phyloP scores from a whole-genome alignment of 2,797 vertebrate genomes.

The Tapirus indicus region DNA sequence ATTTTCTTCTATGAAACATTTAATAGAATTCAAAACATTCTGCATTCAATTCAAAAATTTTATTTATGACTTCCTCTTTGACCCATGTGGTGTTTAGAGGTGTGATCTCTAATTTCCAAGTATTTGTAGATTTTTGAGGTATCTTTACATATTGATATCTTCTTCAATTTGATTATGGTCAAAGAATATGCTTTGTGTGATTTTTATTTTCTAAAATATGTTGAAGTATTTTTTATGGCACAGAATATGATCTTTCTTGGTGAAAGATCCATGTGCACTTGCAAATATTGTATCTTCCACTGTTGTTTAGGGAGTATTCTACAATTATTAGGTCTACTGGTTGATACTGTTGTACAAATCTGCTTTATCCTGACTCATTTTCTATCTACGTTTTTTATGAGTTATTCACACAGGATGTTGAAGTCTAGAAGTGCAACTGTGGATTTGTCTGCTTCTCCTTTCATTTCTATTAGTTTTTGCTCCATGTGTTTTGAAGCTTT shows the following conservation, averaged over 20 bases:
- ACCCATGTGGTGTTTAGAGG: neutral
- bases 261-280: neutral
- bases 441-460: neutral
- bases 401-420: neutral
- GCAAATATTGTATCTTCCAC: neutral
- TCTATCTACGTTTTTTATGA: neutral
- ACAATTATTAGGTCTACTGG: neutral
- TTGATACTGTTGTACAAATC: neutral
- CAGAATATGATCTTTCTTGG: neutral
- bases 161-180: neutral
- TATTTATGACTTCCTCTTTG: neutral
- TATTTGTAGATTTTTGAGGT: neutral
- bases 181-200: neutral
- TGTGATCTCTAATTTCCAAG: neutral
- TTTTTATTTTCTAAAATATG: neutral
- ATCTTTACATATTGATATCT: neutral
- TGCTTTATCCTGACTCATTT: neutral
- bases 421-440: neutral
- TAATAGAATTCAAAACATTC: neutral
- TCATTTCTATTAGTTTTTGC: neutral
- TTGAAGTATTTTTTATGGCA: neutral
- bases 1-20: neutral
- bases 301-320: neutral
- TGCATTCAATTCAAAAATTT: neutral
- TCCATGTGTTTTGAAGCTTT: neutral